These are phyloP conservation scores for Clistopyga incitator DNA, from an alignment of 2,888 invertebrate species.

Conservation along the genomic window DNA sequence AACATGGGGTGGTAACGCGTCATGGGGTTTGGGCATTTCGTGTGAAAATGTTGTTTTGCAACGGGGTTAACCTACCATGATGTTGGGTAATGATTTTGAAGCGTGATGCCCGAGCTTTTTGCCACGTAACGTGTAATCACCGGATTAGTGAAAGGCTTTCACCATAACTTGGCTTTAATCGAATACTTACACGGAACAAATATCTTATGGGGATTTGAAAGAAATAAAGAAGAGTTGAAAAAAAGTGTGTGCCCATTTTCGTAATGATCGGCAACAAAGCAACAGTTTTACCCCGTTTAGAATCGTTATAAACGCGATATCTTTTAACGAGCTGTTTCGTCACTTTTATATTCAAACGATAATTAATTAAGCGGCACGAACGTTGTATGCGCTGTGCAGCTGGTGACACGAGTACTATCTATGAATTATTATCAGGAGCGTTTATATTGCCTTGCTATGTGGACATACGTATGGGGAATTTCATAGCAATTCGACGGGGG, in stretches of 20 bases:
- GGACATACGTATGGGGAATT: not conserved
- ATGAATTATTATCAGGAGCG: conserved; percentile 54
- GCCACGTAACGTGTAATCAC: not conserved
- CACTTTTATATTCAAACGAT: conserved; percentile 33
- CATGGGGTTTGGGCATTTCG: conserved; percentile 37
- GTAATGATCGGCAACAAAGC: not conserved
- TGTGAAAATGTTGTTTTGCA: conserved; percentile 36
- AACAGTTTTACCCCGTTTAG: not conserved
- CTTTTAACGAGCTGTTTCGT: conserved; percentile 42
- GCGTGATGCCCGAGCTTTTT: not conserved
- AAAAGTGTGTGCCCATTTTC: not conserved
- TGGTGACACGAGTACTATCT: conserved; percentile 53
- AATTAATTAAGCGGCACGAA: conserved; percentile 41
- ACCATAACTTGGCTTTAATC: not conserved
- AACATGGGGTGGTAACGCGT: conserved; percentile 55
- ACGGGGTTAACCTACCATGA: not conserved
- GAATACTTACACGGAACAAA: no score
- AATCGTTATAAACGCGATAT: not conserved
- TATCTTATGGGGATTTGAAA: no score
- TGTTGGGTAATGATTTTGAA: not conserved
- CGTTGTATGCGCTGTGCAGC: conserved; percentile 4
- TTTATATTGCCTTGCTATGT: conserved; percentile 28
- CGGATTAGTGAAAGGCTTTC: not conserved
- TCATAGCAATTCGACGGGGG: no score
- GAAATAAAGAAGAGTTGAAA: not conserved